Conservation (phyloP, 2,888 invertebrate species). For the Agrochola circellaris region DNA sequence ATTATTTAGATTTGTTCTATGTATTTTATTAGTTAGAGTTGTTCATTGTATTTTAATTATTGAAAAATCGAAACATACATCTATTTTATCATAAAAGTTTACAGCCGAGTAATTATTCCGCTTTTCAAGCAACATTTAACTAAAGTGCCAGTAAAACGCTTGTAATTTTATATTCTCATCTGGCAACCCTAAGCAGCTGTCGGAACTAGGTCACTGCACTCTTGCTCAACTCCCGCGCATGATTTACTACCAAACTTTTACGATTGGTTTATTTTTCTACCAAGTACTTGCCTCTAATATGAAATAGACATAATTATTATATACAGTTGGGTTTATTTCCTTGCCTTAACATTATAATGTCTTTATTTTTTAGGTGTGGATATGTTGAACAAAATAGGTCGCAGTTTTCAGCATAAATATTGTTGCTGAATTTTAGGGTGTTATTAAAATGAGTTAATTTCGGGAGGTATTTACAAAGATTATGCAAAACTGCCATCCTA, state of each 20-base stretch:
- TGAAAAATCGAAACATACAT: constrained; percentile 13
- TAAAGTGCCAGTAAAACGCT: constrained; percentile 39
- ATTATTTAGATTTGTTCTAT: too few species aligned
- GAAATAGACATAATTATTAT: constrained; percentile 33
- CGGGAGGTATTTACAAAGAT: constrained; percentile 7
- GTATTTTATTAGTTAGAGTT: too few species aligned
- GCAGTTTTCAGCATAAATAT: background rate
- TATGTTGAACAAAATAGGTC: constrained; percentile 1
- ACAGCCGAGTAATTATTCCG: constrained; percentile 35
- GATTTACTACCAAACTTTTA: constrained; percentile 61
- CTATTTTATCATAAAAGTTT: constrained; percentile 35
- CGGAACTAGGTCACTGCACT: constrained; percentile 65
- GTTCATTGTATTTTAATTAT: background rate
- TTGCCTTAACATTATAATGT: background rate
- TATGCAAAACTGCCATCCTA: background rate
- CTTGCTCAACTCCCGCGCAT: constrained; percentile 50
- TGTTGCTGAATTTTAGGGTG: background rate
- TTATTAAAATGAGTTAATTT: constrained; percentile 13
- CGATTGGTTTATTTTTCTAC: constrained; percentile 59
- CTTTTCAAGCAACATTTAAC: constrained; percentile 33
- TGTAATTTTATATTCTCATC: constrained; percentile 29
- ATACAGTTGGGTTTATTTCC: constrained; percentile 1
- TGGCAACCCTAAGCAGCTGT: constrained; percentile 55
- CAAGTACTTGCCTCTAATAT: constrained; percentile 39
- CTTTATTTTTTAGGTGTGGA: background rate